These are phyloP conservation scores for Xylota segnis DNA, from an alignment of 2,888 invertebrate genomes.

Conservation along the genomic window DNA sequence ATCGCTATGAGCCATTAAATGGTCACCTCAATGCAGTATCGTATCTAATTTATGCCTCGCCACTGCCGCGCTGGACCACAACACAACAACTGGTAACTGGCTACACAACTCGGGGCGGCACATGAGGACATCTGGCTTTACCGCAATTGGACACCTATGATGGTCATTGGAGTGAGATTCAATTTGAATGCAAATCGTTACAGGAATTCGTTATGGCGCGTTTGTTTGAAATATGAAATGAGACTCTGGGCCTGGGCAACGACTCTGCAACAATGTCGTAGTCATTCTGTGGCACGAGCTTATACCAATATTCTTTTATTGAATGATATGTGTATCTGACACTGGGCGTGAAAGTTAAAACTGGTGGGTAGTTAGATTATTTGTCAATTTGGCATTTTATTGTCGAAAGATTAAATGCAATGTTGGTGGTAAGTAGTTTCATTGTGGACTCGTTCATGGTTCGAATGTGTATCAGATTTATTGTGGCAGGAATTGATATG, in stretches of 20 bases:
- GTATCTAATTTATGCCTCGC: slow-evolving; percentile 67
- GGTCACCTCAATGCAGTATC: slow-evolving; percentile 53
- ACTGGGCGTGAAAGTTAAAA: slow-evolving; percentile 35
- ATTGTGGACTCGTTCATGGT: too few species aligned
- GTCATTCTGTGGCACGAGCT: slow-evolving; percentile 56
- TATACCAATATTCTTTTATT: slow-evolving; percentile 11
- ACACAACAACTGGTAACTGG: background rate
- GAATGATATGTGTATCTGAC: slow-evolving; percentile 18
- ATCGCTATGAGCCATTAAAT: slow-evolving; percentile 71
- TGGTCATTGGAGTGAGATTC: slow-evolving; percentile 58
- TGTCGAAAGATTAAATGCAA: background rate
- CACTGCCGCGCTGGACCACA: slow-evolving; percentile 25
- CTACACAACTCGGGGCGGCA: slow-evolving; percentile 28
- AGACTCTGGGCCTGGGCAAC: slow-evolving; percentile 29
- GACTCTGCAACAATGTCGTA: slow-evolving; percentile 38
- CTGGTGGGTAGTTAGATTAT: slow-evolving; percentile 31
- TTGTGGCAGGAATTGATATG: too few species aligned
- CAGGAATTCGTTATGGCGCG: slow-evolving; percentile 46
- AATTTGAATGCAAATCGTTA: slow-evolving; percentile 67
- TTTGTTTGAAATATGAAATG: slow-evolving; percentile 45
- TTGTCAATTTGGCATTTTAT: slow-evolving; percentile 13
- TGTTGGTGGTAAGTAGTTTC: background rate
- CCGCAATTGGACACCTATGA: slow-evolving; percentile 70
- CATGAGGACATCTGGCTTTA: slow-evolving; percentile 64
- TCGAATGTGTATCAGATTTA: too few species aligned